Percentiles rank a stretch among this genome's conserved stretches.
Evolutionary conservation across 2,113 vertebrate genomes (phyloP).

Genomic region (Uria lomvia): DNA sequence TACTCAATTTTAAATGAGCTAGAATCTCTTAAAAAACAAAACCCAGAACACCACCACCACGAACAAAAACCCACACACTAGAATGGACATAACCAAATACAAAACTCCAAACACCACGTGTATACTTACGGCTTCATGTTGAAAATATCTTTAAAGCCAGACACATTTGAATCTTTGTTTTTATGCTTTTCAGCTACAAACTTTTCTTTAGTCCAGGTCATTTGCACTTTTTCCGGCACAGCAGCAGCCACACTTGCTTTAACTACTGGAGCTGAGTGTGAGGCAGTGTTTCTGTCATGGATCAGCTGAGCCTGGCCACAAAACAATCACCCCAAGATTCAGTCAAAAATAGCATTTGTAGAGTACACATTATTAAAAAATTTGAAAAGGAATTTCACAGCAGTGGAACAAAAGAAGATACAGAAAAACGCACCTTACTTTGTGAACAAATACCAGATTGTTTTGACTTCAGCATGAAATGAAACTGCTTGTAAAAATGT

Average conservation of each 20-base stretch:
- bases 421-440: not conserved
- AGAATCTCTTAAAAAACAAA: not conserved
- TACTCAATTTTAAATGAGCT: not conserved
- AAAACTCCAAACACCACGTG: not conserved
- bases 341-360: not conserved
- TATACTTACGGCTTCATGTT: slow-evolving; percentile 95
- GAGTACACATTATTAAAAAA: not conserved
- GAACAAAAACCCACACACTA: not conserved
- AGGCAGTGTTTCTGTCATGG: slow-evolving; percentile 91
- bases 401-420: not conserved
- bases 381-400: not conserved
- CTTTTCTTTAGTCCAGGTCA: slow-evolving; percentile 99
- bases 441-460: not conserved
- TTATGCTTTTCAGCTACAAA: slow-evolving; percentile 82
- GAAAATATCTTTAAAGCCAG: slow-evolving; percentile 88
- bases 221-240: slow-evolving; percentile 84
- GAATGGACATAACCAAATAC: not conserved
- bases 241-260: slow-evolving; percentile 51
- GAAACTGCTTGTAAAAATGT: not conserved
- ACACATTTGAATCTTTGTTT: slow-evolving; percentile 72
- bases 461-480: not conserved
- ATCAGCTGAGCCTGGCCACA: slow-evolving; percentile 88
- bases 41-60: not conserved
- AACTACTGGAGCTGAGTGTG: slow-evolving; percentile 63
- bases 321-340: not conserved